Base-by-base conservation (phyloP, 2,113 vertebrate genomes). In the Oenanthe oenanthe region DNA sequence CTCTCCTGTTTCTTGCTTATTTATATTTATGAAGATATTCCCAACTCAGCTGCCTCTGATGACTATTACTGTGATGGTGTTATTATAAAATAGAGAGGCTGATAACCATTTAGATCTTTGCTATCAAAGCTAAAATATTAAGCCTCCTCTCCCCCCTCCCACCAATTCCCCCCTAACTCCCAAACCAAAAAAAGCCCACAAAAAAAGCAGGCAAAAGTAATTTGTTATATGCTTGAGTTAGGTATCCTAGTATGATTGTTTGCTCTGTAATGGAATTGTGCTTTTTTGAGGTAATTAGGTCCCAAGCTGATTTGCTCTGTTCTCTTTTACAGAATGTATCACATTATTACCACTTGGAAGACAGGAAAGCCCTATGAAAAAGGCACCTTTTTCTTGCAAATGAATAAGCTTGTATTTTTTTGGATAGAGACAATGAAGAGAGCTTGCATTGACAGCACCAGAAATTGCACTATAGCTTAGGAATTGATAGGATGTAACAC, bases 281-380 rank as follows among this genome's bases (percentile, higher is more conserved):
- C 45, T 32, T 67, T 91, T 54, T 53, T 61, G 50, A 42, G 76
- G 40, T 94, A 91, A 93, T 93, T 81, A 65, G 57, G 36, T 93
- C 87, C 89, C 94, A 61, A 10, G 73, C 3, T n/a, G 36, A 67
- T 85, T 84, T 5, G 0, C 17, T 21, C 29, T 36, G 10, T 42
- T 87, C 38, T 73, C 13, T 77, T 71, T 67, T 45, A 32, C 29
- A 67, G 53, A 89, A 71, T 34, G 5, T 26, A 67, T 61, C 75
- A 53, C 22, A 21, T 68, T 92, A 61, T 92, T 96, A 66, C 61
- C 36, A 26, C 40, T 18, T 79, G 53, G 66, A 92, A 72, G 31
- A 60, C 5, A 50, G 38, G 12, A 80, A 82, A 75, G 38, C 14
- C 14, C 29, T 43, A 12, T 0, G 2, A 22, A 51, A 57, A 1